Conservation (phyloP, 1,140 invertebrate genomes). For the Proctacanthus coquilletti region DNA sequence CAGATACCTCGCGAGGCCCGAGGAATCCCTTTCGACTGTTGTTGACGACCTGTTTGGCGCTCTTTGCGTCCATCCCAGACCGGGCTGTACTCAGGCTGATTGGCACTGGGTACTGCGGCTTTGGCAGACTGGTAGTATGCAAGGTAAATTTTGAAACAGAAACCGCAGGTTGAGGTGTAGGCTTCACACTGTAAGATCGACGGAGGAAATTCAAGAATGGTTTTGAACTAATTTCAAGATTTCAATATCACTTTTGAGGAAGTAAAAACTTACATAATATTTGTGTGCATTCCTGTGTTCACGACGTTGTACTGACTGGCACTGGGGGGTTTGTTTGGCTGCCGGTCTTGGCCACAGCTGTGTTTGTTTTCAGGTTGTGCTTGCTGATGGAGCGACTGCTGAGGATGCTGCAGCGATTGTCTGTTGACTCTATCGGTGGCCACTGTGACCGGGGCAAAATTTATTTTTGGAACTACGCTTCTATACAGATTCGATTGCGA, state of each 20-base stretch:
- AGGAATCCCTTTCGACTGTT: constrained; percentile 33
- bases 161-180: constrained; percentile 14
- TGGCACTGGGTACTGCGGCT: constrained; percentile 50
- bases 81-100: constrained; percentile 23
- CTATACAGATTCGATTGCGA: neutral
- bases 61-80: constrained; percentile 44
- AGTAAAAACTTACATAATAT: constrained; percentile 24
- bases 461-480: constrained; percentile 2
- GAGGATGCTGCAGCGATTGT: neutral
- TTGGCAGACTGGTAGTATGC: constrained; percentile 52
- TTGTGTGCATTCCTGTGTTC: constrained; percentile 25
- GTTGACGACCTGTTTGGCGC: constrained; percentile 54
- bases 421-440: neutral
- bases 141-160: constrained; percentile 46
- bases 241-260: neutral
- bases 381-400: constrained; percentile 1
- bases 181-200: constrained; percentile 14
- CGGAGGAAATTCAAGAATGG: neutral
- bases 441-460: neutral
- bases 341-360: too few species aligned
- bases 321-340: too few species aligned
- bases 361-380: too few species aligned
- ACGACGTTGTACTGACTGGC: constrained; percentile 4
- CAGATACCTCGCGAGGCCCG: constrained; percentile 33
- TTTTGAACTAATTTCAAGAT: neutral